These are phyloP conservation scores for Forbesichthys agassizii DNA, from an alignment of 2,113 vertebrate species.

Conservation along the genomic window DNA sequence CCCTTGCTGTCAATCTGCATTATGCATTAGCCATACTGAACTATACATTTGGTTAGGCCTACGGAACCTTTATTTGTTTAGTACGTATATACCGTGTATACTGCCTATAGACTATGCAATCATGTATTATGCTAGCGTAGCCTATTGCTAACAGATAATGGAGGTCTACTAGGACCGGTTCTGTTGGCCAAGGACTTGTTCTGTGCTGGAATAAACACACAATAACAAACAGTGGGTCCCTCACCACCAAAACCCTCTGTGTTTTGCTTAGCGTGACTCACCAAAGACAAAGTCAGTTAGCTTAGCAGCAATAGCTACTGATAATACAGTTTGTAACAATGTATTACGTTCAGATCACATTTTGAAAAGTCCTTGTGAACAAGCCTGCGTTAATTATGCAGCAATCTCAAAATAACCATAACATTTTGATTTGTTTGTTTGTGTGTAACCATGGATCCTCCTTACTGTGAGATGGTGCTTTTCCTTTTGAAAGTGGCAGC, in stretches of 20 bases:
- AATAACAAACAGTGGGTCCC: conserved; percentile 22
- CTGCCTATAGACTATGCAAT: no score
- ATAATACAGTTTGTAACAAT: no score
- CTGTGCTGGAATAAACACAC: not conserved
- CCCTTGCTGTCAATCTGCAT: no score
- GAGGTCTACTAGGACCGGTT: not conserved
- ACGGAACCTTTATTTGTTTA: no score
- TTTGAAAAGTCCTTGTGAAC: not conserved
- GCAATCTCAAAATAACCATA: conserved; percentile 10
- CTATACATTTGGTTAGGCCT: no score
- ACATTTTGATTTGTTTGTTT: conserved; percentile 5
- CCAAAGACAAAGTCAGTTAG: no score
- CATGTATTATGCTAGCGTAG: no score
- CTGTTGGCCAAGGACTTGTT: conserved; percentile 13
- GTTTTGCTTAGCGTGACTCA: not conserved
- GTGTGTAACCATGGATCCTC: conserved; percentile 32
- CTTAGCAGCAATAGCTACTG: no score
- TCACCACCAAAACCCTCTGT: conserved; percentile 17
- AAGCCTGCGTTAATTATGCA: not conserved
- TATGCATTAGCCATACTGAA: no score
- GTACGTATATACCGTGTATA: no score
- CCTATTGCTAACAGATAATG: no score
- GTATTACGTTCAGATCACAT: no score
- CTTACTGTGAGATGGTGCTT: conserved; percentile 17
- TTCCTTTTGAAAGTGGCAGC: conserved; percentile 43